Percentiles rank a stretch among this genome's conserved stretches.
Evolutionary conservation across 2,888 invertebrate species (phyloP).

Genomic region (Heterodera filipjevi): DNA sequence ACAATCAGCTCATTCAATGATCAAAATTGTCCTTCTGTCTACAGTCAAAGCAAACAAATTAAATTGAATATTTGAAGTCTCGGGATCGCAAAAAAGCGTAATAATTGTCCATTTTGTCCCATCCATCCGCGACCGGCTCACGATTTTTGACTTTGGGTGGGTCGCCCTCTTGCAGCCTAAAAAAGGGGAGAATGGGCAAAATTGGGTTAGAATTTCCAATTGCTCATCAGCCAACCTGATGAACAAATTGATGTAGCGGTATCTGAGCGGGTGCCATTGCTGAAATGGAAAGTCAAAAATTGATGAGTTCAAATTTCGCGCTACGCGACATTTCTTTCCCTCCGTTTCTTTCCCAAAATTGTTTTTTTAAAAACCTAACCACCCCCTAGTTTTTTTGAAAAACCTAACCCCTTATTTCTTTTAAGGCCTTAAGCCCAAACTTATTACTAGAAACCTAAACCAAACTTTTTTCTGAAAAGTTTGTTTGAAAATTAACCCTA

Average conservation of each 20-base stretch:
- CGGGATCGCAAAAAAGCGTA: constrained; percentile 57
- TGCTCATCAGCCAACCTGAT: constrained; percentile 46
- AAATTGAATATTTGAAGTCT: constrained; percentile 57
- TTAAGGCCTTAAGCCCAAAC: too few species aligned
- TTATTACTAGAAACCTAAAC: too few species aligned
- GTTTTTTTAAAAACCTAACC: too few species aligned
- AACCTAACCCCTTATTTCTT: too few species aligned
- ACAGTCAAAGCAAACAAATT: constrained; percentile 22
- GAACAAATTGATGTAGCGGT: constrained; percentile 61
- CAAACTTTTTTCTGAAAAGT: too few species aligned
- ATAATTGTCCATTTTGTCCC: constrained; percentile 61
- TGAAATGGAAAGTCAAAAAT: constrained; percentile 26
- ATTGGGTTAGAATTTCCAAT: neutral
- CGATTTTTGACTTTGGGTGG: constrained; percentile 39
- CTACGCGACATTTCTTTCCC: too few species aligned
- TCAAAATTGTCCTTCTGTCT: constrained; percentile 23
- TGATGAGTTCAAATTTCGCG: neutral
- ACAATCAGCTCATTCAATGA: neutral
- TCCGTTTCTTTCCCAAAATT: too few species aligned
- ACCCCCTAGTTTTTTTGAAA: too few species aligned
- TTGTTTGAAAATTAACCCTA: too few species aligned
- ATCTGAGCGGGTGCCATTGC: constrained; percentile 54
- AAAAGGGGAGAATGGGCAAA: too few species aligned
- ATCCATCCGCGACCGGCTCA: constrained; percentile 45
- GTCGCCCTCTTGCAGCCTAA: constrained; percentile 56